Evolutionary conservation across 2,888 invertebrate species (phyloP).

Genomic region (Sminthurides aquaticus): DNA sequence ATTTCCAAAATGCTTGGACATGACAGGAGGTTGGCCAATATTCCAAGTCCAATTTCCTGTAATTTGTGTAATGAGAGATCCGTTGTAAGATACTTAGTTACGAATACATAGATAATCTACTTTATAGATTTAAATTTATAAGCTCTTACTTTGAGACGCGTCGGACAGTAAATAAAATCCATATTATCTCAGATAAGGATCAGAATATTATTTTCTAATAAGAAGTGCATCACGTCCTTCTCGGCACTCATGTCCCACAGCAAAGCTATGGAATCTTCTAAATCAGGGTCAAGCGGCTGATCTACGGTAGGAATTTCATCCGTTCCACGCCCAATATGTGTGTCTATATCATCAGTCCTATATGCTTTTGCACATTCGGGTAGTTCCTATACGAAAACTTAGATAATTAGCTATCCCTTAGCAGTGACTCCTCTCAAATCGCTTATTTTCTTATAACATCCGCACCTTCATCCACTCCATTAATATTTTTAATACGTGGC

Average conservation of each 20-base stretch:
- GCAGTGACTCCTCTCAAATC: too few relatives aligned
- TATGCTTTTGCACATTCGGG: constrained; percentile 1
- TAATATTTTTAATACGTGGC: constrained; percentile 63
- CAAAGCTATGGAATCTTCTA: constrained; percentile 67
- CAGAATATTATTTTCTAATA: constrained; percentile 61
- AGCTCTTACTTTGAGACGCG: constrained; percentile 57
- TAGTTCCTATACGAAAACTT: constrained; percentile 8
- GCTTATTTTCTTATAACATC: too few relatives aligned
- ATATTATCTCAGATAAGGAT: constrained; percentile 58
- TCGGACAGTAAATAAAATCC: constrained; percentile 52
- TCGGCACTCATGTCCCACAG: constrained; percentile 82
- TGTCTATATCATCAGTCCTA: background rate
- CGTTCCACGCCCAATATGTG: too few relatives aligned
- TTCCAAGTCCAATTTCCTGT: constrained; percentile 73
- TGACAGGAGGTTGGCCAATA: constrained; percentile 75
- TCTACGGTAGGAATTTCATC: too few relatives aligned
- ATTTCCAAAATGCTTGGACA: constrained; percentile 55
- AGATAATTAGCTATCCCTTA: too few relatives aligned
- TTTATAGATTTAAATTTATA: too few relatives aligned
- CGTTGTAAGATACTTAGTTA: too few relatives aligned
- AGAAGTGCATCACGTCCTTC: constrained; percentile 63
- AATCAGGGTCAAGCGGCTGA: constrained; percentile 43
- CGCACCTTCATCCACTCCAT: constrained; percentile 50
- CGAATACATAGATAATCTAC: too few relatives aligned
- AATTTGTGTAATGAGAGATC: too few relatives aligned